phyloP scores from a whole-genome alignment of 2,113 vertebrate species.

The Chauna torquata region DNA sequence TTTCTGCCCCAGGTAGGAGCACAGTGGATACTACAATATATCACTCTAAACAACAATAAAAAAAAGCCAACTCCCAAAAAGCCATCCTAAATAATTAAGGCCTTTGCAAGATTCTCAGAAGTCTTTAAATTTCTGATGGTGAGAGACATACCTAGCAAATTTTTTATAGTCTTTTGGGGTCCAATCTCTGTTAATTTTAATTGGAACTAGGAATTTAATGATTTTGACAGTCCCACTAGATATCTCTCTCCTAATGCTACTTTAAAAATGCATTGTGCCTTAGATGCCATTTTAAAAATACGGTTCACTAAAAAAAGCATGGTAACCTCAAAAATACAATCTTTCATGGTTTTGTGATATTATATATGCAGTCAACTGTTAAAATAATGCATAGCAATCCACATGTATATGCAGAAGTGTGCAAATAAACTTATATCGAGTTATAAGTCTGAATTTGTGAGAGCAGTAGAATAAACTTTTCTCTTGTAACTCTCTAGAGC shows the following conservation, averaged over 20 bases:
- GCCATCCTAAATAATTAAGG: background rate
- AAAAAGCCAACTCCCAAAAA: background rate
- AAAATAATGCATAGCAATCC: background rate
- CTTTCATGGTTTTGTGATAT: slow-evolving; percentile 12
- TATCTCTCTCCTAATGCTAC: background rate
- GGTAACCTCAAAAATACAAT: background rate
- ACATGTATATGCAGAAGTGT: background rate
- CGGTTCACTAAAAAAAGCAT: background rate
- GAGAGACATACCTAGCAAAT: background rate
- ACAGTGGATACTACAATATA: background rate
- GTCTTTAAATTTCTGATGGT: background rate
- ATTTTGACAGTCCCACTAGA: background rate
- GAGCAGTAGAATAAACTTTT: background rate
- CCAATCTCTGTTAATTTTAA: slow-evolving; percentile 15
- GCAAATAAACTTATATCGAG: background rate
- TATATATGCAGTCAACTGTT: background rate
- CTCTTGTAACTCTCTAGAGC: background rate
- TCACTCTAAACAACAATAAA: background rate
- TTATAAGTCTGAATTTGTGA: background rate
- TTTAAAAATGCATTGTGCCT: slow-evolving; percentile 11
- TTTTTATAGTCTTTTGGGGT: background rate
- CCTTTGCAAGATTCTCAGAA: background rate
- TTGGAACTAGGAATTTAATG: background rate
- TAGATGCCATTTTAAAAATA: background rate
- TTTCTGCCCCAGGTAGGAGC: rapidly evolving